Base-by-base conservation (phyloP, 2,888 invertebrate genomes). In the Epinotia bilunana region DNA sequence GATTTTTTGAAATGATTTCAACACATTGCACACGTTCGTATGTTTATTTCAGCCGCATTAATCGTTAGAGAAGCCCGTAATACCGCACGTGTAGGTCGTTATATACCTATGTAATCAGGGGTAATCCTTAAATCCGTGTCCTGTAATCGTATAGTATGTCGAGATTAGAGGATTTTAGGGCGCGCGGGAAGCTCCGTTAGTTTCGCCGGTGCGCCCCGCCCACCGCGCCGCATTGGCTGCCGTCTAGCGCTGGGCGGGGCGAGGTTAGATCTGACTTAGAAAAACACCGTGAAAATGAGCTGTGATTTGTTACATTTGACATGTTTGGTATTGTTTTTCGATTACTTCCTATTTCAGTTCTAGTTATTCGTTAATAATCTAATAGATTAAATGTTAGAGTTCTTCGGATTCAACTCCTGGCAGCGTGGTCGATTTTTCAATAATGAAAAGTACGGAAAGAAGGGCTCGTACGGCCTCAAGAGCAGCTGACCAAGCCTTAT, bases 191-290 rank as follows among this genome's bases (percentile, higher is more conserved):
- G 84, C 91, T 90, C 91, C 91, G 91, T 90, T 90, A 89, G 85
- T 86, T 85, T 81, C 80, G 79, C 81, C 39, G 82, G 80, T 77
- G 82, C 81, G 92, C 91, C 82, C 90, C 93, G 91, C 93, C 93
- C 92, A 84, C 84, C 80, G 80, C 82, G 82, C 87, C 89, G 88
- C 79, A 93, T 93, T 93, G 94, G 94, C 79, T 81, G 86, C 83
- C 77, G 84, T 86, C 86, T 86, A 88, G 84, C 86, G 88, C 83
- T 86, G 92, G 93, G 93, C 91, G 93, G 90, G 85, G 91, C 92
- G 86, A 86, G 84, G 88, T 93, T 93, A 92, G 93, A 92, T 88
- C 88, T 80, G 83, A 83, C 86, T 92, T 92, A 92, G 91, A 90
- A 90, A 82, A 81, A 83, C 84, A 79, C 83, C 83, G 81, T 49